A percentile compares a stretch with the other conserved stretches of the same genome.
Conservation (phyloP, 2,797 vertebrate species). For the Varecia variegata region DNA sequence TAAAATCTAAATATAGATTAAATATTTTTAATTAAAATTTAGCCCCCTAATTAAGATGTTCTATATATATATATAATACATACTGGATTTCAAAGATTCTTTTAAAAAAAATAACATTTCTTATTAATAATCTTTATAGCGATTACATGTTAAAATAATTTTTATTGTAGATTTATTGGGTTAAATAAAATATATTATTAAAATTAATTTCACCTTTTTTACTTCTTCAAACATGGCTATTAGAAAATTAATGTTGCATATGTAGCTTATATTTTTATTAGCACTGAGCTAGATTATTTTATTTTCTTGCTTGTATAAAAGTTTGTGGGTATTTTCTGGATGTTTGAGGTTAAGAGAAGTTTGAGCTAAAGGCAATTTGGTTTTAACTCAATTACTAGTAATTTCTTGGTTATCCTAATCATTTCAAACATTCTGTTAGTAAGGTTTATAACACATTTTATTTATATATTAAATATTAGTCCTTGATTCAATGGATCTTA, state of each 20-base stretch:
- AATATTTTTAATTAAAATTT: slow-evolving; percentile 1
- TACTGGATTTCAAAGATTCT: not conserved
- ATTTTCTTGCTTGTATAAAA: not conserved
- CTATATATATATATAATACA: not conserved
- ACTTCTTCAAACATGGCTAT: not conserved
- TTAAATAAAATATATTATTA: not conserved
- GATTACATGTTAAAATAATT: not conserved
- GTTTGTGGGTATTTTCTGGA: not conserved
- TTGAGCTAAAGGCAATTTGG: not conserved
- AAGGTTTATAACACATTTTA: not conserved
- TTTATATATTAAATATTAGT: slow-evolving; percentile 42
- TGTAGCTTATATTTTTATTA: slow-evolving; percentile 21
- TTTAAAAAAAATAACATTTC: not conserved
- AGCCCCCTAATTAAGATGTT: not conserved
- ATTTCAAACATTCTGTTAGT: not conserved
- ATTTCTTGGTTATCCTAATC: not conserved
- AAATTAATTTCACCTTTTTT: not conserved
- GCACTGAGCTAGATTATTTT: not conserved
- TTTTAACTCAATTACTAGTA: not conserved
- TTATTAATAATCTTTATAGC: not conserved
- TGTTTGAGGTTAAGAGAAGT: not conserved
- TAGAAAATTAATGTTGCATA: not conserved
- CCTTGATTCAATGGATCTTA: not conserved
- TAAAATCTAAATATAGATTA: not conserved
- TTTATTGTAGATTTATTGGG: not conserved